Evolutionary conservation across 2,797 vertebrate genomes (phyloP).

Genomic region (Semotilus atromaculatus): DNA sequence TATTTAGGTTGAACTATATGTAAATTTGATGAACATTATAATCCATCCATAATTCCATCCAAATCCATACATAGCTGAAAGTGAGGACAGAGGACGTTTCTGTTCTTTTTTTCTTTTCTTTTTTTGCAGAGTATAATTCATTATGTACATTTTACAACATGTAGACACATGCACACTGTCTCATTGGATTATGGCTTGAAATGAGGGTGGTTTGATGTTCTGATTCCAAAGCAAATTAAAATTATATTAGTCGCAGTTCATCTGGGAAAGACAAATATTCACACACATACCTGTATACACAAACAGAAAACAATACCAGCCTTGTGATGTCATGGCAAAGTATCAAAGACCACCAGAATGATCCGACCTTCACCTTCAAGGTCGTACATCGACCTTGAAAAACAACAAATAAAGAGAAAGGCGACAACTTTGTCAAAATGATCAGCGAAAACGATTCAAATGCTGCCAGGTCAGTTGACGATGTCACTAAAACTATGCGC

Average conservation of each 20-base stretch:
- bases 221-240: slow-evolving; percentile 28
- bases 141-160: not conserved
- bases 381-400: not conserved
- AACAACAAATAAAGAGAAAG: not conserved
- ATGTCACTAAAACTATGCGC: not conserved
- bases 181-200: not conserved
- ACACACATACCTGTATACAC: not conserved
- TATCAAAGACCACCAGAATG: slow-evolving; percentile 18
- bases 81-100: not conserved
- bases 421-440: not conserved
- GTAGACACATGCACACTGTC: not conserved
- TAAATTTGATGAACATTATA: too few relatives aligned
- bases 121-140: not conserved
- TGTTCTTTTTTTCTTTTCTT: not conserved
- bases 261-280: slow-evolving; percentile 1
- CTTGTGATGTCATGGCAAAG: not conserved
- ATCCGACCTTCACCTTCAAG: not conserved
- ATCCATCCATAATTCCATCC: not conserved
- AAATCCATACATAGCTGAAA: not conserved
- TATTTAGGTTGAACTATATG: not conserved
- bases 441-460: not conserved
- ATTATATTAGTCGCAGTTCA: not conserved
- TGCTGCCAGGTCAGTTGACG: not conserved
- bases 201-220: not conserved
- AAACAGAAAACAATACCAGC: not conserved